These are phyloP conservation scores for Rotaria magnacalcarata DNA, from an alignment of 2,888 invertebrate species.

Conservation along the genomic window DNA sequence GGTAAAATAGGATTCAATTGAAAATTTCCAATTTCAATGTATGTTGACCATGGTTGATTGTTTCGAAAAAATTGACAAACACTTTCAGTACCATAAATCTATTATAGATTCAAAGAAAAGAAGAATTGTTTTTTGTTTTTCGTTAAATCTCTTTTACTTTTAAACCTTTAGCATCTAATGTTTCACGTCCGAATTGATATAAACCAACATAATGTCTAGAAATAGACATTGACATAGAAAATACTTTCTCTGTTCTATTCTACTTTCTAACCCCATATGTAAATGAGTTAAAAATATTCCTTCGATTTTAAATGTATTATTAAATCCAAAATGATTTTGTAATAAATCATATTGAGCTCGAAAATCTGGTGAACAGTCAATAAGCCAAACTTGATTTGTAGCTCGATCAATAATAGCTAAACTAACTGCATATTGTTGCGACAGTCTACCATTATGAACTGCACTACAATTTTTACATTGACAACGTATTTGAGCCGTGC, in stretches of 20 bases:
- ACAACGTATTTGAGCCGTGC: neutral
- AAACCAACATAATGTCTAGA: slow-evolving; percentile 3
- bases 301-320: neutral
- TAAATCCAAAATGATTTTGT: neutral
- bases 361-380: neutral
- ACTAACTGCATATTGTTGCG: neutral
- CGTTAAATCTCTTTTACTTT: neutral
- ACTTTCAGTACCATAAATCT: slow-evolving; percentile 10
- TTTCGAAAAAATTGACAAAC: neutral
- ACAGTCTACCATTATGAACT: neutral
- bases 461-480: slow-evolving; percentile 21
- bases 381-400: slow-evolving; percentile 1
- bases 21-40: neutral
- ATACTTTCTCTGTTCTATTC: neutral
- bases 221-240: neutral
- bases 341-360: neutral
- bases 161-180: neutral
- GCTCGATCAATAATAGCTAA: neutral
- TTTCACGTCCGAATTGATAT: neutral
- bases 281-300: neutral
- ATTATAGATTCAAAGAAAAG: neutral
- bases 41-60: neutral
- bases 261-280: neutral
- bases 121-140: too few species aligned
- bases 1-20: neutral